Evolutionary conservation across 2,113 vertebrate species (phyloP).

Genomic region (Trachemys scripta): DNA sequence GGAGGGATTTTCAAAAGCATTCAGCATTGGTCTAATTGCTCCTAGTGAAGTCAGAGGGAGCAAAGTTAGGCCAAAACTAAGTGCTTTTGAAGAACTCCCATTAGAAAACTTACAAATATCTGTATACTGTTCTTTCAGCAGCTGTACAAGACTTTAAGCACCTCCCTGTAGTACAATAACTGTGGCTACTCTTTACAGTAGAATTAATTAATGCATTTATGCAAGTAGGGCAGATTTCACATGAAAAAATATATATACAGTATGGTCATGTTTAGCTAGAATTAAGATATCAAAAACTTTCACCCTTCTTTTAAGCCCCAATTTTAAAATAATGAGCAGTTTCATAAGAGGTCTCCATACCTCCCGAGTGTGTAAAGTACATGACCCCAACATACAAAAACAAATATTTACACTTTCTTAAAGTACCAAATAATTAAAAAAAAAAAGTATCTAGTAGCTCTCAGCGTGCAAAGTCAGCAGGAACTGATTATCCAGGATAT

Average conservation of each 20-base stretch:
- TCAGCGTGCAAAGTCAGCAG: constrained; percentile 86
- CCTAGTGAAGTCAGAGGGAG: neutral
- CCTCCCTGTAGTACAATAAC: constrained; percentile 63
- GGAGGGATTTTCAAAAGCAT: rapidly evolving
- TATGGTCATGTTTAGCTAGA: constrained; percentile 63
- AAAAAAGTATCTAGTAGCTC: constrained; percentile 70
- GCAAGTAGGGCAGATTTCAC: constrained; percentile 72
- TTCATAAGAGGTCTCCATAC: constrained; percentile 41
- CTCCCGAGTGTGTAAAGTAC: constrained; percentile 49
- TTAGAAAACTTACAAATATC: constrained; percentile 49
- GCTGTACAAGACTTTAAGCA: constrained; percentile 66
- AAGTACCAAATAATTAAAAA: constrained; percentile 80
- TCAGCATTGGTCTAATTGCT: neutral
- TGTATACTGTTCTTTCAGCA: constrained; percentile 48
- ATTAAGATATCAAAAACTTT: constrained; percentile 54
- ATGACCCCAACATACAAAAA: constrained; percentile 74
- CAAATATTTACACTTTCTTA: constrained; percentile 81
- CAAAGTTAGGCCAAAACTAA: neutral
- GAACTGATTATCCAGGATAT: constrained; percentile 80
- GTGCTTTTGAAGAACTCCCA: constrained; percentile 38
- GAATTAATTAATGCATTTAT: constrained; percentile 75
- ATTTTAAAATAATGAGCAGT: constrained; percentile 60
- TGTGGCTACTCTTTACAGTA: constrained; percentile 76
- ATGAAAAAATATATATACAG: constrained; percentile 75
- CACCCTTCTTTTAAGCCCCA: constrained; percentile 50